These are phyloP conservation scores for Patella ulyssiponensis DNA, from an alignment of 2,888 invertebrate species.

Conservation along the genomic window DNA sequence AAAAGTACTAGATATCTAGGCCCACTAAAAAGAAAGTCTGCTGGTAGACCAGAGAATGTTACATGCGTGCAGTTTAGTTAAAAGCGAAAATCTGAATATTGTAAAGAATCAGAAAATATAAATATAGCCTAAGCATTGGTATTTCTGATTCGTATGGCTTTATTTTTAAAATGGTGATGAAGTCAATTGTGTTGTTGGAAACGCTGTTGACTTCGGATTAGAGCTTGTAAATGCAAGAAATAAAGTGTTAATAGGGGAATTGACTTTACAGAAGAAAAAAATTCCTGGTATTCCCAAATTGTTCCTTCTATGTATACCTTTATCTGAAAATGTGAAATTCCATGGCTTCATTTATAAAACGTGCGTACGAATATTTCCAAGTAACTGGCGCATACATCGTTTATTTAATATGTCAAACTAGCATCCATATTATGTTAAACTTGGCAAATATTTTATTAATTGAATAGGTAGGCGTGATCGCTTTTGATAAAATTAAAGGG, in stretches of 20 bases:
- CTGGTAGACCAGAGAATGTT: background rate
- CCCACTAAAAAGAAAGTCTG: background rate
- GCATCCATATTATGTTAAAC: too few species aligned
- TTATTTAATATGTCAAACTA: too few species aligned
- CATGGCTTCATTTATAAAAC: too few species aligned
- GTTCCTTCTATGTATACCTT: background rate
- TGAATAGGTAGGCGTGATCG: too few species aligned
- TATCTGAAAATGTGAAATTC: too few species aligned
- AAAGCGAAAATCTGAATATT: background rate
- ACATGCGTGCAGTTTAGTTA: background rate
- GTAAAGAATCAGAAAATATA: background rate
- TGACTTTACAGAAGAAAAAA: background rate
- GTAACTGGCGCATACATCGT: too few species aligned
- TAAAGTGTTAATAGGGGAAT: background rate
- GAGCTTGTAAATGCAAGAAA: background rate
- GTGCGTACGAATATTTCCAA: too few species aligned
- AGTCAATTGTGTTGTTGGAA: background rate
- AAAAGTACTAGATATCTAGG: background rate
- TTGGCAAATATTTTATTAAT: too few species aligned
- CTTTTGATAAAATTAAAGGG: too few species aligned
- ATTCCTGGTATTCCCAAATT: background rate
- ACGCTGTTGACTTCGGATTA: background rate
- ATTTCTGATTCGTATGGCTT: background rate
- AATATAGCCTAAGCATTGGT: background rate
- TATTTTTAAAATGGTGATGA: background rate